Percentiles rank a stretch among this genome's conserved stretches.
phyloP scores from a whole-genome alignment of 2,113 vertebrate genomes.

The Micronycteris hirsuta region DNA sequence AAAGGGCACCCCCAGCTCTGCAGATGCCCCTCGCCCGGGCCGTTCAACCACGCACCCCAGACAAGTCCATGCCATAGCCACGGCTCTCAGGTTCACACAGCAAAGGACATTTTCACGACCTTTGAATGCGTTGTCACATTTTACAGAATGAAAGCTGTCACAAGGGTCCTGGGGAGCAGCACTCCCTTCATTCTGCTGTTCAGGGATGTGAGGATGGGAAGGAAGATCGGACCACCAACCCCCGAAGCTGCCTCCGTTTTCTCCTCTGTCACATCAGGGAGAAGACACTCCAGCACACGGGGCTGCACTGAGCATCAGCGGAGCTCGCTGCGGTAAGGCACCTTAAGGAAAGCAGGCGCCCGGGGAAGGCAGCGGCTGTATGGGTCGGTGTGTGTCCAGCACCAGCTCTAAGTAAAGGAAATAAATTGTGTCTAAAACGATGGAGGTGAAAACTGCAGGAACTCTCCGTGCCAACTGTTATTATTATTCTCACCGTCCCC shows the following conservation, averaged over 20 bases:
- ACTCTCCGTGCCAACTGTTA: not conserved
- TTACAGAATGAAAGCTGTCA: too few relatives aligned
- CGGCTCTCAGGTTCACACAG: not conserved
- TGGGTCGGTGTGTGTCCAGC: not conserved
- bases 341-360: not conserved
- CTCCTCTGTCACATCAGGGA: not conserved
- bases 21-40: accelerated
- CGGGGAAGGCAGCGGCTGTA: accelerated
- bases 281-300: not conserved
- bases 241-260: not conserved
- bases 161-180: accelerated
- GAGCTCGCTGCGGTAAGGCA: not conserved
- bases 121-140: not conserved
- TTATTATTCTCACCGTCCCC: not conserved
- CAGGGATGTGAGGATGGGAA: not conserved
- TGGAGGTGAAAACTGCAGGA: not conserved
- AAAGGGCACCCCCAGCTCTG: not conserved
- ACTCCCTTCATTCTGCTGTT: not conserved
- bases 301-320: not conserved
- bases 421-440: not conserved
- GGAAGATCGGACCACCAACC: not conserved
- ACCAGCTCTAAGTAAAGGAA: not conserved
- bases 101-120: accelerated
- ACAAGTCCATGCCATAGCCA: accelerated
- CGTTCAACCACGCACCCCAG: accelerated